Conservation (phyloP, 2,888 invertebrate genomes). For the Notocelia uddmanniana region DNA sequence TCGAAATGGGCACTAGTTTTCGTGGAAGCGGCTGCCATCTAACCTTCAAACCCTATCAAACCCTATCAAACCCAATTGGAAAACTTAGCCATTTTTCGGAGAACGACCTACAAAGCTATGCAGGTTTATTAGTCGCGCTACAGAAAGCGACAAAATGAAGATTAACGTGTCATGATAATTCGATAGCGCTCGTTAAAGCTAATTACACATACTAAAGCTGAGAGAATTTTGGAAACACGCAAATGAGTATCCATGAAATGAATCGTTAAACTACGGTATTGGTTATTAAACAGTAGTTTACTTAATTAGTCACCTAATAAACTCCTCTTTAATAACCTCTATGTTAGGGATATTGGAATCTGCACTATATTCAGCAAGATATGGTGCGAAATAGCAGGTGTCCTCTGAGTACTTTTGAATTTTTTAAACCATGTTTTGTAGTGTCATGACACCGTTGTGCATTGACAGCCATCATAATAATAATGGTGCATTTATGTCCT, state of each 20-base stretch:
- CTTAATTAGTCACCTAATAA: background rate
- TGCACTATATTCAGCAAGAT: background rate
- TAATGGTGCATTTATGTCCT: no score
- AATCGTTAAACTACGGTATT: slow-evolving; percentile 53
- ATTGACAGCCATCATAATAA: no score
- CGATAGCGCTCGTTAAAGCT: slow-evolving; percentile 46
- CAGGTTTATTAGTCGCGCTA: slow-evolving; percentile 38
- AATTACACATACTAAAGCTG: slow-evolving; percentile 54
- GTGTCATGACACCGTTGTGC: no score
- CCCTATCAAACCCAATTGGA: no score
- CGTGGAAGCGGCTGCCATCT: no score
- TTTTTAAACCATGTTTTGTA: no score
- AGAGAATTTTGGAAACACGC: slow-evolving; percentile 54
- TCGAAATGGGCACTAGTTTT: no score
- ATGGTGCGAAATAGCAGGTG: background rate
- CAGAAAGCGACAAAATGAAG: slow-evolving; percentile 52
- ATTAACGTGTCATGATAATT: slow-evolving; percentile 50
- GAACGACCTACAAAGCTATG: no score
- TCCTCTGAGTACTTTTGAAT: background rate
- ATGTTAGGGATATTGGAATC: background rate
- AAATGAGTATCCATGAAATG: slow-evolving; percentile 51
- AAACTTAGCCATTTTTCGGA: no score
- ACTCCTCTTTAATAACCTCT: no score
- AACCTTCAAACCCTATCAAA: no score
- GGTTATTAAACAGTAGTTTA: slow-evolving; percentile 48